Base-by-base conservation (phyloP, 1,140 invertebrate species). In the Acyrthosiphon pisum region DNA sequence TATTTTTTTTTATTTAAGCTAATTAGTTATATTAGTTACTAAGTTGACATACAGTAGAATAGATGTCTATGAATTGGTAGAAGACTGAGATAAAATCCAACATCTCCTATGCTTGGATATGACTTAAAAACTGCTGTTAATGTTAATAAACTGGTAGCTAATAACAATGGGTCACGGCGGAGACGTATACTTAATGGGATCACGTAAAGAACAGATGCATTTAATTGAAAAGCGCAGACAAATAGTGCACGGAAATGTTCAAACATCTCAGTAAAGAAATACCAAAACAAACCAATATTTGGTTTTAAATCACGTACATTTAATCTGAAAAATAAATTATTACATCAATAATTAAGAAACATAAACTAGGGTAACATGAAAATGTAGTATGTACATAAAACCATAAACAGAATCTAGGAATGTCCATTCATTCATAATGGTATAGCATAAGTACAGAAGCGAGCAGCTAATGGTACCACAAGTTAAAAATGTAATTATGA, bases 231-330 rank as follows among this genome's bases (percentile, higher is more conserved):
- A 94, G 98, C 98, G 94, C 97, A 99, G 3, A 99, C 97, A 95
- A 99, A 99, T 94, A 99, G 97, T 93, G 97, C 96, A 90, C 98
- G 96, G 94, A 99, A 99, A 95, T 99, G 99, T 94, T 99, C 99
- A 96, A 99, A 99, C 98, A 99, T 99, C 96, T 99, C 99, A 1
- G 98, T 99, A 95, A 99, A 99, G 95, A 99, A 99, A 95, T 99
- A 99, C 99, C 99, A 99, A 95, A 99, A 99, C 0, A 99, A 95
- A 7, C 99, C 99, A 94, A 99, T 98, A 95, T 99, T 99, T 44
- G 99, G 99, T 94, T 98, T 97, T 87, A 99, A 96, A 96, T 99
- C 99, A 44, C 98, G 98, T 41, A 99, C 98, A 87, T 96, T 96
- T 92, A 98, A 96, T 95, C 97, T 97, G 95, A 93, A 96, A 96